Evolutionary conservation across 2,888 invertebrate species (phyloP).

Genomic region (Cactoblastis cactorum): DNA sequence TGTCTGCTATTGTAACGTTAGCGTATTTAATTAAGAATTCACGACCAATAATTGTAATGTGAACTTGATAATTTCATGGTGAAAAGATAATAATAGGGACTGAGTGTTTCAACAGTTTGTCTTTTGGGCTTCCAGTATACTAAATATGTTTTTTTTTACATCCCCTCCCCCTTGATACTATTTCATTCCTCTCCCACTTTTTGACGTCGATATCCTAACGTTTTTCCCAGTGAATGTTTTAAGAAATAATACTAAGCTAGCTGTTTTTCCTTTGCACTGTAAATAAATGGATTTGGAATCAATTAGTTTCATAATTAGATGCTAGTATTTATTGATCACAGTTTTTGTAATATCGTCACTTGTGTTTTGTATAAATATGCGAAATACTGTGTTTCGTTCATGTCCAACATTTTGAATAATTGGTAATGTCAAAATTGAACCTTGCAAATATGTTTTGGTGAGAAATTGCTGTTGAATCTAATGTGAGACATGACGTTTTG

Average conservation of each 20-base stretch:
- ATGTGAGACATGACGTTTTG: not conserved
- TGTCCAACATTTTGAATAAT: constrained; percentile 16
- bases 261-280: constrained; percentile 59
- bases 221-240: constrained; percentile 50
- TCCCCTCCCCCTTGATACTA: constrained; percentile 43
- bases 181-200: constrained; percentile 18
- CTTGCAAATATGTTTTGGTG: constrained; percentile 29
- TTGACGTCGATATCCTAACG: constrained; percentile 10
- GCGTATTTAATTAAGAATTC: constrained; percentile 66
- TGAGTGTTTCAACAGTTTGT: constrained; percentile 72
- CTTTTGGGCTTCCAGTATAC: constrained; percentile 76
- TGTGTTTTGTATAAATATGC: constrained; percentile 20
- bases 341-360: constrained; percentile 35
- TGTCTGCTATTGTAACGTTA: constrained; percentile 56
- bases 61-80: constrained; percentile 69
- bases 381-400: no score
- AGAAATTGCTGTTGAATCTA: constrained; percentile 13
- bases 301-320: constrained; percentile 54
- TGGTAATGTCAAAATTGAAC: constrained; percentile 32
- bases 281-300: constrained; percentile 51
- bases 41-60: constrained; percentile 78
- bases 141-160: constrained; percentile 46
- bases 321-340: constrained; percentile 63
- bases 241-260: constrained; percentile 33
- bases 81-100: constrained; percentile 71